Base-by-base conservation (phyloP, 1,140 invertebrate species). In the Dreissena rostriformis region DNA sequence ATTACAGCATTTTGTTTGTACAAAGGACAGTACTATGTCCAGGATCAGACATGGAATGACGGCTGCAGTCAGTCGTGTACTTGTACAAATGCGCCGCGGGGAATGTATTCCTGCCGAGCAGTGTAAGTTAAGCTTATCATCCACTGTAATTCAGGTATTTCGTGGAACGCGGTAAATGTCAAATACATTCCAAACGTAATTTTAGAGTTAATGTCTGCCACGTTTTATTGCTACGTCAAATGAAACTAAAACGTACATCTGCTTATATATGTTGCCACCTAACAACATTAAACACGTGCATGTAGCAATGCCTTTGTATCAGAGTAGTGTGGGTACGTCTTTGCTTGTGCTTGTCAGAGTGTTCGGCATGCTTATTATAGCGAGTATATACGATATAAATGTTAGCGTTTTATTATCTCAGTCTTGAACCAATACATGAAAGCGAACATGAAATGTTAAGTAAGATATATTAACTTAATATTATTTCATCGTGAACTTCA, bases 41-140 rank as follows among this genome's bases (percentile, higher is more conserved):
- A 89, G 73, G 70, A 82, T 65, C 88, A 89, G 80, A 82, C 82
- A 73, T 88, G 88, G 88, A 66, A 86, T 28, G 86, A 87, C 70
- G 88, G 88, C 51, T 89, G 88, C 53, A 81, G 76, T 15, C 72
- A 85, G 52, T 88, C 82, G 17, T 89, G 88, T 74, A 49, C 53
- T 15, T 89, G 88, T 86, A 76, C 55, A 22, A 72, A 89, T 57
- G 88, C 84, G 6, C n/a, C 67, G 15, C 67, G 77, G 7, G 88
- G 88, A 55, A 61, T 80, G 28, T 89, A 85, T 61, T 63, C 68
- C 6, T 88, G 88, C 68, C 81, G 84, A 68, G 74, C 76, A 28
- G 85, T 84, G 86, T 86, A 86, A 79, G 77, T 75, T 2, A 2
- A 39, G 39, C 39, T 39, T 39, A 39, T 5, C 8, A 2, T 39